Evolutionary conservation across 2,888 invertebrate species (phyloP), one percentile per base, ranked within the genome.

Genomic region (Cheilosia vulpina): DNA sequence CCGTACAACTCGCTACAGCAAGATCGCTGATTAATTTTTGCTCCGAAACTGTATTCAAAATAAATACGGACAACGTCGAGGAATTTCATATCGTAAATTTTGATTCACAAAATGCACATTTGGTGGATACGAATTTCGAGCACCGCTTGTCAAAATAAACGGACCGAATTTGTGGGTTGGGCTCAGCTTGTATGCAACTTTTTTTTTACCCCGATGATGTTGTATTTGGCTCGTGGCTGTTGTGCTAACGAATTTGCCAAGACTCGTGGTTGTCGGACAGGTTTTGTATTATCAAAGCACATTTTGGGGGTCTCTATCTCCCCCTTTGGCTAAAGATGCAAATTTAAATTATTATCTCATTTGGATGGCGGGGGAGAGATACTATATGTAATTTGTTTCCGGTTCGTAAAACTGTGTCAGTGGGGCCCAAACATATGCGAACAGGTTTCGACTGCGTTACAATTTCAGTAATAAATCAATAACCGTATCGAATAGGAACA

Each of bases 41-140:
- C 11, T 19, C 43, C 24, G 21, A 31, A 72, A 60, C 19, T 66
- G 34, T 62, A 34, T 58, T 50, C 19, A 57, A 63, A 78, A 78
- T 69, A 71, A 58, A 72, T 34, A 60, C 31, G 1, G 19, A 62
- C 55, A 53, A 11, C n/a, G 34, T 4, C 31, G 38, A 55, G 38
- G 72, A 82, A 77, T 65, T 66, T 58, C 27, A 45, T 53, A 38
- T 62, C 53, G 62, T 65, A 78, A 66, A 81, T 47, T 57, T 4
- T 7, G 34, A 57, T 68, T 45, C 57, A 27, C 41, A 75, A 68
- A 72, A 52, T 79, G 79, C 83, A 73, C 63, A 79, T 68, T 78
- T 15, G 27, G 27, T 21, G 62, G 68, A 73, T 78, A 68, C 5
- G 15, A 58, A 82, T 78, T 66, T 66, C 66, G 47, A 34, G 27